These are phyloP conservation scores for Chymomyza costata DNA, from an alignment of 1,140 invertebrate species.

Conservation along the genomic window DNA sequence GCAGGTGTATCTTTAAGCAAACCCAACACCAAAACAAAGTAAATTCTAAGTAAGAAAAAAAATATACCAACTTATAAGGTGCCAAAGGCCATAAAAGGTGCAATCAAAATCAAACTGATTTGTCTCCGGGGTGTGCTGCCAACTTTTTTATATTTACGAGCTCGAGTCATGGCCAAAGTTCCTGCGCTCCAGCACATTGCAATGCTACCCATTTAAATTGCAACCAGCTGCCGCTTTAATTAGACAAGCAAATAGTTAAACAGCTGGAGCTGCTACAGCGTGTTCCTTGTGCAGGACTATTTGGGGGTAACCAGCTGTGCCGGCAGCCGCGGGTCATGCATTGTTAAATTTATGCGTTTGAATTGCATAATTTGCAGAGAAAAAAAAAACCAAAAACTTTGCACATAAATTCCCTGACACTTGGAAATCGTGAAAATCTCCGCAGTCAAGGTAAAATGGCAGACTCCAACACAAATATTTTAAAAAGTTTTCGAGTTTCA, in stretches of 20 bases:
- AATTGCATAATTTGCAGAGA: slow-evolving; percentile 62
- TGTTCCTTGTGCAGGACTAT: too few species aligned
- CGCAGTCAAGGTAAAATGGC: slow-evolving; percentile 66
- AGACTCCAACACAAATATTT: too few species aligned
- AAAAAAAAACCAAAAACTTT: slow-evolving; percentile 43
- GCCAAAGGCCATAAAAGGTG: slow-evolving; percentile 69
- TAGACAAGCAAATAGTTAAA: slow-evolving; percentile 51
- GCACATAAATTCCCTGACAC: slow-evolving; percentile 66
- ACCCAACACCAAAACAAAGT: slow-evolving; percentile 16
- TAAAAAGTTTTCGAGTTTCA: too few species aligned
- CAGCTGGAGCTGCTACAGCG: neutral
- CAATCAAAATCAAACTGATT: slow-evolving; percentile 73
- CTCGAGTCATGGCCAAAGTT: neutral
- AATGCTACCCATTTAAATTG: slow-evolving; percentile 28
- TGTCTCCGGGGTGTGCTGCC: slow-evolving; percentile 65
- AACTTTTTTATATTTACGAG: slow-evolving; percentile 70
- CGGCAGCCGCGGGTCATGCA: slow-evolving; percentile 34
- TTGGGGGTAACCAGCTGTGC: too few species aligned
- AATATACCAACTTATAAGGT: slow-evolving; percentile 72
- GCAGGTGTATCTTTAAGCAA: slow-evolving; percentile 11
- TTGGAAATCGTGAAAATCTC: too few species aligned
- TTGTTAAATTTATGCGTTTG: slow-evolving; percentile 68
- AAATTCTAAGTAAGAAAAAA: slow-evolving; percentile 32
- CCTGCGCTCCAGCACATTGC: neutral
- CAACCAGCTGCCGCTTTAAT: slow-evolving; percentile 59